Conservation (phyloP, 2,113 vertebrate species). For the Archocentrus centrarchus region DNA sequence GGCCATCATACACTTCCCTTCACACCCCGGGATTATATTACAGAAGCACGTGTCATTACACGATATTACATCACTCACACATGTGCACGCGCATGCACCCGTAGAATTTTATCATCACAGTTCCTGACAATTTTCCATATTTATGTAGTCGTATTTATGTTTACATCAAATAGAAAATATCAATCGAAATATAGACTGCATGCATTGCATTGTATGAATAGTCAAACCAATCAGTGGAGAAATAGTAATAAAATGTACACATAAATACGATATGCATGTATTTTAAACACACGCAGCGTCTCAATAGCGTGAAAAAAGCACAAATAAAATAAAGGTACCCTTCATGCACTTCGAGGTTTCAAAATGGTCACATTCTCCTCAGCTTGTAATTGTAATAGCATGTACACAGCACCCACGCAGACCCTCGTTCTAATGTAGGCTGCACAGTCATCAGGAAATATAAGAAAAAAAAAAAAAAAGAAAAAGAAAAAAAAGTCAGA, state of each 20-base stretch:
- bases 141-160: background rate
- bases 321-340: background rate
- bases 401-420: background rate
- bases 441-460: background rate
- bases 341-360: background rate
- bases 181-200: background rate
- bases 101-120: background rate
- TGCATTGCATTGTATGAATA: background rate
- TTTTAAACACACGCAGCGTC: background rate
- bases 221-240: background rate
- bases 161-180: background rate
- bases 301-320: background rate
- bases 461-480: background rate
- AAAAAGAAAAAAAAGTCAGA: background rate
- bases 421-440: background rate
- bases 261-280: background rate
- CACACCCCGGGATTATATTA: constrained; percentile 49
- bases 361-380: background rate
- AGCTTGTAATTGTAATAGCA: background rate
- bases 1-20: constrained; percentile 14
- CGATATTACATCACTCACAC: constrained; percentile 14
- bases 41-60: constrained; percentile 51
- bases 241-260: background rate
- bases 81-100: background rate
- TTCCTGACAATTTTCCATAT: background rate